These are phyloP conservation scores for Caenorhabditis auriculariae DNA, from an alignment of 2,888 invertebrate genomes.

Conservation along the genomic window DNA sequence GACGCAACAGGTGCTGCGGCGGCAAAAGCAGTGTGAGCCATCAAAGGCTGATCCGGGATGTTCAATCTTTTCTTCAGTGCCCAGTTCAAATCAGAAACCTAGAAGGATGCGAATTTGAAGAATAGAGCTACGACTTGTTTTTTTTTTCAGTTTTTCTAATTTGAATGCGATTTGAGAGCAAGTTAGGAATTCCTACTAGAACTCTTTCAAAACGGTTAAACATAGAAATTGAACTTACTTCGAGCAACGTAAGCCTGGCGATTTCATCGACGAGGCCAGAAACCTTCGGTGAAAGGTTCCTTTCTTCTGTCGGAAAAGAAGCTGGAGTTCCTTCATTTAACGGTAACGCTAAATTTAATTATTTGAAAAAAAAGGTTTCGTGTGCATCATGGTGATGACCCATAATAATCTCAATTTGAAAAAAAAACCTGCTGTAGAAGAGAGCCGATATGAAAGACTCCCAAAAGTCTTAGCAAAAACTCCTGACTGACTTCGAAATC, in stretches of 20 bases:
- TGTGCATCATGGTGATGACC: too few species aligned
- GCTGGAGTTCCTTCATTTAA: constrained; percentile 39
- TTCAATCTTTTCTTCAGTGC: constrained; percentile 61
- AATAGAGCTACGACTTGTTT: not conserved
- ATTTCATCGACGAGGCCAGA: constrained; percentile 58
- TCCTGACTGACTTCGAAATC: too few species aligned
- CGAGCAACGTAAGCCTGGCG: constrained; percentile 53
- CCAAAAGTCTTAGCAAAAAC: too few species aligned
- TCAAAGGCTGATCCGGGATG: constrained; percentile 58
- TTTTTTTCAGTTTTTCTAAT: not conserved
- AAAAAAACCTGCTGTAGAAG: too few species aligned
- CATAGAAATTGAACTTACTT: too few species aligned
- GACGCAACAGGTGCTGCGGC: constrained; percentile 48
- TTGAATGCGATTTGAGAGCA: not conserved
- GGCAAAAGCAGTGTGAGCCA: constrained; percentile 50
- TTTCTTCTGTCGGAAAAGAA: constrained; percentile 42
- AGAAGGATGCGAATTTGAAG: not conserved
- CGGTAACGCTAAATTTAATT: constrained; percentile 32
- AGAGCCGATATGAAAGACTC: too few species aligned
- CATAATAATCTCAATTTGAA: too few species aligned
- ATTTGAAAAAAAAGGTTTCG: not conserved
- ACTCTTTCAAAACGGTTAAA: too few species aligned
- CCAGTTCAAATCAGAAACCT: constrained; percentile 59
- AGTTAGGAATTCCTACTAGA: not conserved
- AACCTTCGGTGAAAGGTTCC: constrained; percentile 48